These are phyloP conservation scores for Wasmannia auropunctata DNA, from an alignment of 1,140 invertebrate genomes.

Conservation along the genomic window DNA sequence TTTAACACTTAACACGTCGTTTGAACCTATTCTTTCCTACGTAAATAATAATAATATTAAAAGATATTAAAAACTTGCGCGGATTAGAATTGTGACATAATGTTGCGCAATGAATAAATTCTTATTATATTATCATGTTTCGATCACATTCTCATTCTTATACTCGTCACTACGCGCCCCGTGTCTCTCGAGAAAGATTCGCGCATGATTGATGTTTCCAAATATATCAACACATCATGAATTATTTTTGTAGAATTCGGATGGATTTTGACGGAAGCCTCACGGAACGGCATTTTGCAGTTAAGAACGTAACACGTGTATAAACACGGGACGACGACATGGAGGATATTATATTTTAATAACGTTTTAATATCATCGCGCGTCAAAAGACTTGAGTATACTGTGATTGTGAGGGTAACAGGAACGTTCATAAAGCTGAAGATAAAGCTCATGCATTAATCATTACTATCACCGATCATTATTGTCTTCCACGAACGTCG, in stretches of 20 bases:
- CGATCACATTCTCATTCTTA: neutral
- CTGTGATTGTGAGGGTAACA: neutral
- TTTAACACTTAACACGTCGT: neutral
- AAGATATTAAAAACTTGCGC: neutral
- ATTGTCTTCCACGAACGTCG: slow-evolving; percentile 36
- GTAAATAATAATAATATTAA: neutral
- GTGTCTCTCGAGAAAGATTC: neutral
- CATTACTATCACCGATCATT: slow-evolving; percentile 41
- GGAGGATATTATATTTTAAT: slow-evolving; percentile 32
- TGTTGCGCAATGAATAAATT: neutral
- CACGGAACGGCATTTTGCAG: neutral
- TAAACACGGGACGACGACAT: no score
- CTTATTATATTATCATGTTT: neutral
- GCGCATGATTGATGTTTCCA: neutral
- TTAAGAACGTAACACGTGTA: neutral
- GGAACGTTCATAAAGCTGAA: neutral
- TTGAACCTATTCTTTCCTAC: neutral
- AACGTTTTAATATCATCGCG: slow-evolving; percentile 27
- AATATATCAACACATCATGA: neutral
- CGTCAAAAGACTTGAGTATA: neutral
- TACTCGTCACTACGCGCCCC: neutral
- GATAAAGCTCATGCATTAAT: slow-evolving; percentile 50
- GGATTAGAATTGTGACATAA: neutral
- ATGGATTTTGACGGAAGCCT: neutral
- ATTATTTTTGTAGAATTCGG: neutral